A percentile compares a stretch with the other conserved stretches of the same genome.
Conservation (phyloP, 2,113 vertebrate genomes). For the Oryzias javanicus region DNA sequence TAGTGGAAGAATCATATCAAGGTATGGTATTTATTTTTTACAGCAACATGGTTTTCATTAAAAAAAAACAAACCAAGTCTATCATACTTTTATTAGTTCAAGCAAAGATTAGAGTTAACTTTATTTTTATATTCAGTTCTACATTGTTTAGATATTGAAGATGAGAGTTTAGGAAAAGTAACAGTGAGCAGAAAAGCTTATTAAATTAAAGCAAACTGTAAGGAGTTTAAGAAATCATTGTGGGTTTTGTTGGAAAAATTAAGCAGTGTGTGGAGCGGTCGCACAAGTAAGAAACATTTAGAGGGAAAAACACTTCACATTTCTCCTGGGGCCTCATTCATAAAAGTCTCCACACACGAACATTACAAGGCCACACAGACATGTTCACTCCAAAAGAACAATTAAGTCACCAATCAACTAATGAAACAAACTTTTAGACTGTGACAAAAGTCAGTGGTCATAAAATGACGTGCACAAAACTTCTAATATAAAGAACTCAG, state of each 20-base stretch:
- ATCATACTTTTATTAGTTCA: slow-evolving; percentile 20
- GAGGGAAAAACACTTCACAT: too few relatives aligned
- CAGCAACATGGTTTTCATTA: slow-evolving; percentile 36
- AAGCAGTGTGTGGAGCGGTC: neutral
- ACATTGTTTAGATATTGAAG: slow-evolving; percentile 33
- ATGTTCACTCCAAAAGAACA: too few relatives aligned
- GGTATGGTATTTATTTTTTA: slow-evolving; percentile 66
- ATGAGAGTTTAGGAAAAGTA: neutral
- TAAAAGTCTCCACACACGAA: too few relatives aligned
- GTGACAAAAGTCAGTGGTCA: too few relatives aligned
- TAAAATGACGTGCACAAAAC: too few relatives aligned
- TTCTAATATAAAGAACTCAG: too few relatives aligned
- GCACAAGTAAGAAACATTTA: too few relatives aligned
- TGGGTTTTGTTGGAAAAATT: slow-evolving; percentile 11
- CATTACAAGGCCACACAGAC: too few relatives aligned
- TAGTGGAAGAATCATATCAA: slow-evolving; percentile 63
- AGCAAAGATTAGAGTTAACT: slow-evolving; percentile 60
- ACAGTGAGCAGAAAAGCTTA: slow-evolving; percentile 6
- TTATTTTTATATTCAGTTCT: slow-evolving; percentile 71
- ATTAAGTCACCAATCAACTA: too few relatives aligned
- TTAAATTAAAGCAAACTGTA: slow-evolving; percentile 19
- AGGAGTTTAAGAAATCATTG: slow-evolving; percentile 4
- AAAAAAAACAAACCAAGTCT: slow-evolving; percentile 31
- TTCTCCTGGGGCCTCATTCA: too few relatives aligned
- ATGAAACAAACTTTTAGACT: too few relatives aligned